phyloP scores from a whole-genome alignment of 2,888 invertebrate genomes.

The Coleophora deauratella region DNA sequence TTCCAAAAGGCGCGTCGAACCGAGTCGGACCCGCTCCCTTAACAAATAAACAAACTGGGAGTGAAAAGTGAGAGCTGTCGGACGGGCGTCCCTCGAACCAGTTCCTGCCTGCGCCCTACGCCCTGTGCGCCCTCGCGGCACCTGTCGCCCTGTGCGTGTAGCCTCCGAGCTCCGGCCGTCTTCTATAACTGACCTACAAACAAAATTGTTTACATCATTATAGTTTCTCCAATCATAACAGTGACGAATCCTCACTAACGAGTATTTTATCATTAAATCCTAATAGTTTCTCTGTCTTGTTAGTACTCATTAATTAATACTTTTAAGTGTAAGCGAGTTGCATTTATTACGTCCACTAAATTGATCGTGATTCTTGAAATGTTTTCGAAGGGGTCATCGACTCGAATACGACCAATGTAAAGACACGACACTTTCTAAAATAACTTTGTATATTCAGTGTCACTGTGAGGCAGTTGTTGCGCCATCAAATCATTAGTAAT shows the following conservation, averaged over 20 bases:
- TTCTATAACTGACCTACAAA: slow-evolving; percentile 55
- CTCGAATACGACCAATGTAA: slow-evolving; percentile 39
- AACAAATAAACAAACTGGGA: slow-evolving; percentile 66
- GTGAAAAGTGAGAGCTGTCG: slow-evolving; percentile 67
- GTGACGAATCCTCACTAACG: slow-evolving; percentile 27
- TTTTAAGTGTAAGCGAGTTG: too few relatives aligned
- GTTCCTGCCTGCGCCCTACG: slow-evolving; percentile 32
- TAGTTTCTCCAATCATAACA: slow-evolving; percentile 23
- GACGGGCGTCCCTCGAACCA: slow-evolving; percentile 42
- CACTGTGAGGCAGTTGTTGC: slow-evolving; percentile 55
- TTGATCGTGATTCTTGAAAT: too few relatives aligned
- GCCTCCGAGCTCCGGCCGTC: slow-evolving; percentile 6
- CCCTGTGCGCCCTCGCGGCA: slow-evolving; percentile 17
- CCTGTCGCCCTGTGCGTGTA: slow-evolving; percentile 31
- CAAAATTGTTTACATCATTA: slow-evolving; percentile 38
- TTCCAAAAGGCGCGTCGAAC: slow-evolving; percentile 44
- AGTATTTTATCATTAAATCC: slow-evolving; percentile 29
- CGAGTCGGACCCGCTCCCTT: slow-evolving; percentile 48
- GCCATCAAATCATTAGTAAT: slow-evolving; percentile 38
- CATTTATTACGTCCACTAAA: too few relatives aligned
- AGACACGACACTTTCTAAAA: slow-evolving; percentile 66
- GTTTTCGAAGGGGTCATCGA: slow-evolving; percentile 41
- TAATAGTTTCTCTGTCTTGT: slow-evolving; percentile 15
- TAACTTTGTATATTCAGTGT: slow-evolving; percentile 57
- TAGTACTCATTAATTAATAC: not conserved